A percentile compares a stretch with the other conserved stretches of the same genome.
These are phyloP conservation scores for Kryptolebias marmoratus DNA, from an alignment of 2,113 vertebrate species.

Conservation along the genomic window DNA sequence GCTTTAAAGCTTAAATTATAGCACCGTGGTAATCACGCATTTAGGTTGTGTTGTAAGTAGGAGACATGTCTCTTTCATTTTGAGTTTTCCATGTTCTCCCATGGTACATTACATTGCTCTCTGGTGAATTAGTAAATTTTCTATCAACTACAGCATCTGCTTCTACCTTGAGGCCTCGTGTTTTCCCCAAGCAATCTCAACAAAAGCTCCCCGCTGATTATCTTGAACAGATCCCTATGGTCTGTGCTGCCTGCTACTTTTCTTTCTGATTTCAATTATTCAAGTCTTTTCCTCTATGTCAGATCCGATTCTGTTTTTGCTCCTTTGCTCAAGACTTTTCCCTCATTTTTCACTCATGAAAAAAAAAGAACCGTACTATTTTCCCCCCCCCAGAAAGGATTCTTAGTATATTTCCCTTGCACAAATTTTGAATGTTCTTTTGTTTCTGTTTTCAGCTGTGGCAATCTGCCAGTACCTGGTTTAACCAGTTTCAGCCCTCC, in stretches of 20 bases:
- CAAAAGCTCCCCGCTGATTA: constrained; percentile 42
- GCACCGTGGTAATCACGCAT: constrained; percentile 18
- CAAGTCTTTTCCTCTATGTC: constrained; percentile 12
- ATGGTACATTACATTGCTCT: constrained; percentile 22
- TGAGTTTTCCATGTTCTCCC: constrained; percentile 32
- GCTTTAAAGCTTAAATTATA: constrained; percentile 28
- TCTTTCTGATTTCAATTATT: constrained; percentile 32
- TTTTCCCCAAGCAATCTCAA: constrained; percentile 52
- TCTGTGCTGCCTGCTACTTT: constrained; percentile 27
- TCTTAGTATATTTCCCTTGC: not conserved
- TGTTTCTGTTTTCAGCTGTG: not conserved
- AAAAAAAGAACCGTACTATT: too few species aligned
- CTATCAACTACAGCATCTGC: constrained; percentile 47
- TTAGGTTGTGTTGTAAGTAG: constrained; percentile 39
- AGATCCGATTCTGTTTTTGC: not conserved
- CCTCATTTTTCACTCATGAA: not conserved
- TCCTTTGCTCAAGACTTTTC: constrained; percentile 5
- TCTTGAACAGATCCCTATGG: constrained; percentile 38
- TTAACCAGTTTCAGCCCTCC: constrained; percentile 10
- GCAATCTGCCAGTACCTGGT: constrained; percentile 28
- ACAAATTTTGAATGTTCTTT: constrained; percentile 10
- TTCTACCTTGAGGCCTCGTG: constrained; percentile 50
- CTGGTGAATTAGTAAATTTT: constrained; percentile 47
- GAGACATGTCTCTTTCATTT: constrained; percentile 33
- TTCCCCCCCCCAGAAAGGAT: too few species aligned